Percentiles rank a stretch among this genome's conserved stretches.
phyloP scores from a whole-genome alignment of 2,797 vertebrate genomes.

The Agapornis canus region DNA sequence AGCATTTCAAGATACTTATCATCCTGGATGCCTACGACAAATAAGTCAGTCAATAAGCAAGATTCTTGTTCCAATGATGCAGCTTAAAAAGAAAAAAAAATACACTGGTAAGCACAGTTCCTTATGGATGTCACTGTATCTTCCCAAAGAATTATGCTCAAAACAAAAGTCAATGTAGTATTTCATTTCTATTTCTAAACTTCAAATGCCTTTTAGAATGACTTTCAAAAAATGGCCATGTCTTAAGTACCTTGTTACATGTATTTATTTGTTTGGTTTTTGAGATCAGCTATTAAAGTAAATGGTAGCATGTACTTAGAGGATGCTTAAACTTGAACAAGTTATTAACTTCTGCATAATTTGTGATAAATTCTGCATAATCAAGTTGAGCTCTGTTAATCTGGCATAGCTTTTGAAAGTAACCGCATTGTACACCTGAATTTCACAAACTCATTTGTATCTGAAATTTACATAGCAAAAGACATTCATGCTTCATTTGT shows the following conservation, averaged over 20 bases:
- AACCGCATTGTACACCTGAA: background rate
- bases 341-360: background rate
- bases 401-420: background rate
- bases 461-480: background rate
- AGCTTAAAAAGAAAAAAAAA: background rate
- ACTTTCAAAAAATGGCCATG: background rate
- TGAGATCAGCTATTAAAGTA: background rate
- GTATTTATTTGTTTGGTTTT: background rate
- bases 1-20: background rate
- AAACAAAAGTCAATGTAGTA: background rate
- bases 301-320: background rate
- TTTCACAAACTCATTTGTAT: background rate
- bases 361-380: background rate
- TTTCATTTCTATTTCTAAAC: background rate
- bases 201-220: background rate
- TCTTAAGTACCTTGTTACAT: background rate
- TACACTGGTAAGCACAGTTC: background rate
- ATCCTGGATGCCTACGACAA: background rate
- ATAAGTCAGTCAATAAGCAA: background rate
- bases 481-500: background rate
- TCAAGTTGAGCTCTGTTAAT: background rate
- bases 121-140: background rate
- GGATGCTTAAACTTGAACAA: background rate
- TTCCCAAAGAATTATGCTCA: background rate
- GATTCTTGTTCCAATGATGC: background rate